These are phyloP conservation scores for Vulpes lagopus DNA, from an alignment of 2,113 vertebrate species.

Conservation along the genomic window DNA sequence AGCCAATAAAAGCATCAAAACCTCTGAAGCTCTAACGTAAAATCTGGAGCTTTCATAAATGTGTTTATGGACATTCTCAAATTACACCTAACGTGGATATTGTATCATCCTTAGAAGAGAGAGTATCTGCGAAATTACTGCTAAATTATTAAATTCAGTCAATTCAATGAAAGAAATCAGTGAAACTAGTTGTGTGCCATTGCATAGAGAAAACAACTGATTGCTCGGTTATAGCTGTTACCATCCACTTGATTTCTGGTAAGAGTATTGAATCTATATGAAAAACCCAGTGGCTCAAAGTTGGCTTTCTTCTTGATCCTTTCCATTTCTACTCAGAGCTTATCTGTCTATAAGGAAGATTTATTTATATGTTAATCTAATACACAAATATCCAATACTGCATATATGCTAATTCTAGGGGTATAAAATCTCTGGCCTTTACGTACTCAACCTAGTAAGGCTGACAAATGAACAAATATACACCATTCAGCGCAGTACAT, in stretches of 20 bases:
- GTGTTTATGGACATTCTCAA: background rate
- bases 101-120: background rate
- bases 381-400: background rate
- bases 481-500: too few relatives aligned
- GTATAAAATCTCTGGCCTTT: background rate
- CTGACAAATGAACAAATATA: background rate
- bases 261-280: background rate
- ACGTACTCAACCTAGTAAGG: too few relatives aligned
- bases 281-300: background rate
- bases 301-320: background rate
- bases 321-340: background rate
- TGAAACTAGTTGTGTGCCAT: background rate
- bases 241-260: background rate
- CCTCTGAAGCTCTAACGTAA: background rate
- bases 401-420: background rate
- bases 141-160: background rate
- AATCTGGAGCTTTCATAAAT: background rate
- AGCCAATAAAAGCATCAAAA: background rate
- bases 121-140: background rate
- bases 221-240: background rate
- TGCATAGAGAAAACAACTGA: background rate
- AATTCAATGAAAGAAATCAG: background rate
- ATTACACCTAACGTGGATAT: background rate
- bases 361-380: background rate
- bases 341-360: background rate